Conservation (phyloP, 2,797 vertebrate species). For the Paramormyrops hopkinsi region DNA sequence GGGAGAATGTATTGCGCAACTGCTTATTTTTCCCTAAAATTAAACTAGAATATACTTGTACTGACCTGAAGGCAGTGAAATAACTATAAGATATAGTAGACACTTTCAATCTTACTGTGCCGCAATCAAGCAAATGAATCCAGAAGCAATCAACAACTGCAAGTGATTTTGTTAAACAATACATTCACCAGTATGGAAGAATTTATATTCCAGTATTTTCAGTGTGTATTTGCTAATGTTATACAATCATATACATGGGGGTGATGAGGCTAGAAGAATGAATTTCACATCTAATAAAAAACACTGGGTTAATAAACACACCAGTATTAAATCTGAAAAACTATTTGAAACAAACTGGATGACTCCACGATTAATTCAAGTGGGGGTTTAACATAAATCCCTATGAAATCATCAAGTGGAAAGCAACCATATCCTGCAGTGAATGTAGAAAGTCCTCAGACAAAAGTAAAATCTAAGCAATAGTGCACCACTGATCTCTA, state of each 20-base stretch:
- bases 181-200: background rate
- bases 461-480: background rate
- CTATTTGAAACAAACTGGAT: background rate
- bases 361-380: background rate
- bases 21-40: background rate
- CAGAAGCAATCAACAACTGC: background rate
- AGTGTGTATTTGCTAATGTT: background rate
- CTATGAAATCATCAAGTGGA: background rate
- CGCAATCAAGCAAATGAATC: background rate
- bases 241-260: background rate
- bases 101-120: background rate
- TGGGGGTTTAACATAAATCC: background rate
- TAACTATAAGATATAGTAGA: background rate
- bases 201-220: background rate
- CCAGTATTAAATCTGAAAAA: background rate
- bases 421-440: background rate
- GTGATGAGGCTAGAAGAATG: constrained; percentile 2
- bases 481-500: background rate
- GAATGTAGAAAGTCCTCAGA: background rate
- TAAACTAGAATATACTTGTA: background rate
- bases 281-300: constrained; percentile 3
- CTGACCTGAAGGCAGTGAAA: background rate
- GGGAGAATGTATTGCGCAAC: background rate
- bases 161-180: background rate
- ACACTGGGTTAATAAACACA: background rate